Base-by-base conservation (phyloP, 2,113 vertebrate species). In the Catagonus wagneri region DNA sequence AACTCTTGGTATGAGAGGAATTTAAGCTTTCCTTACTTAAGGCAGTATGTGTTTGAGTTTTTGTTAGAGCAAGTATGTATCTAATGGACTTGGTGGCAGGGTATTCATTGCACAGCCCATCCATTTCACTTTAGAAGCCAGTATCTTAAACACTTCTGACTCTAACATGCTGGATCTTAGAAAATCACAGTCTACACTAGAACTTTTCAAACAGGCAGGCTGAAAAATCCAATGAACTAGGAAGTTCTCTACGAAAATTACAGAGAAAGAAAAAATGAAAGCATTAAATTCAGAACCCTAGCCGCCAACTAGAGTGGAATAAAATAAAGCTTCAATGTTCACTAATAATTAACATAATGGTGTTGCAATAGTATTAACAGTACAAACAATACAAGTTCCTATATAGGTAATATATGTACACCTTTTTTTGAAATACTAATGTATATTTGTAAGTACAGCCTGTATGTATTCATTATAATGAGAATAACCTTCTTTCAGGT, bases 401-500 rank as follows among this genome's bases (percentile, higher is more conserved):
- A n/a, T 36, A 32, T 3, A 75, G 54, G 20, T 44, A 92, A 81
- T 17, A 27, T 29, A 39, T 85, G 66, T 66, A 54, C 56, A 78
- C 20, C 4, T 58, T 63, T 88, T 90, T 90, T 50, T 81, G 50
- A 88, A 91, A 94, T 44, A 65, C 7, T 39, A 10, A 60, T 7
- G 8, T 63, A 2, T 58, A 27, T 83, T 32, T 68, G 27, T 88
- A 58, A 52, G 56, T 58, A 39, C 27, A 86, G 7, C 2, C 22
- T 66, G 81, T 84, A 65, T 16, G 2, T 71, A 36, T 65, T 94
- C 34, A 39, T 14, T 63, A 9, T 80, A 83, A 68, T 69, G 60
- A 94, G 23, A 83, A 93, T 79, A 96, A 78, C 61, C 96, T 96
- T 97, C 54, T 76, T 54, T 94, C 68, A 97, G 88, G 83, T 98